These are phyloP conservation scores for Enoplosus armatus DNA, from an alignment of 2,797 vertebrate genomes.

Conservation along the genomic window DNA sequence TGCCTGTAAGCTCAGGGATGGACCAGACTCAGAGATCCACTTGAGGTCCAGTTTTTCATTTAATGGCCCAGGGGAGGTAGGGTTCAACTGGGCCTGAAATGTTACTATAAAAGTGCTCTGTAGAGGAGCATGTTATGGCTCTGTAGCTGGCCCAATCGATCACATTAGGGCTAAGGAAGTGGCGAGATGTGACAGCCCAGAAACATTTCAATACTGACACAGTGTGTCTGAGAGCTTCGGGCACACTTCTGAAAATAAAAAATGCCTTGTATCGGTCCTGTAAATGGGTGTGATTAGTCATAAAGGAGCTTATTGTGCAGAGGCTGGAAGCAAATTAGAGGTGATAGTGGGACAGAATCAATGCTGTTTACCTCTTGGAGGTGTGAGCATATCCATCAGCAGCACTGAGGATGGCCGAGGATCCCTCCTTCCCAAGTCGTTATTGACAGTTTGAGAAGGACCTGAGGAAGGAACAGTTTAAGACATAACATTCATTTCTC, in stretches of 20 bases:
- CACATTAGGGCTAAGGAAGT: conserved; percentile 83
- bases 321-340: conserved; percentile 86
- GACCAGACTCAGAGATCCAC: conserved; percentile 76
- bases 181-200: conserved; percentile 80
- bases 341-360: conserved; percentile 88
- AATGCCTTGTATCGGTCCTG: conserved; percentile 77
- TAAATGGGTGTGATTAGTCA: conserved; percentile 88
- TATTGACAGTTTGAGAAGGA: conserved; percentile 87
- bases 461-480: conserved; percentile 86
- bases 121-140: conserved; percentile 75
- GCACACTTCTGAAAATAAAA: conserved; percentile 76
- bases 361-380: conserved; percentile 90
- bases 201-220: conserved; percentile 85
- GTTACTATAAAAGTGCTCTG: conserved; percentile 80
- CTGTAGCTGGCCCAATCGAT: conserved; percentile 78
- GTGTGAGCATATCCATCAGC: conserved; percentile 91
- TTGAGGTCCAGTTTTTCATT: conserved; percentile 81
- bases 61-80: conserved; percentile 78
- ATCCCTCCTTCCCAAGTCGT: conserved; percentile 77
- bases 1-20: conserved; percentile 77
- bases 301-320: conserved; percentile 84
- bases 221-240: conserved; percentile 73
- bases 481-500: conserved; percentile 83
- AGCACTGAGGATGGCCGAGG: conserved; percentile 77
- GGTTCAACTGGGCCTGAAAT: conserved; percentile 85